phyloP scores from a whole-genome alignment of 2,888 invertebrate species.

The Crepidodera aurea region DNA sequence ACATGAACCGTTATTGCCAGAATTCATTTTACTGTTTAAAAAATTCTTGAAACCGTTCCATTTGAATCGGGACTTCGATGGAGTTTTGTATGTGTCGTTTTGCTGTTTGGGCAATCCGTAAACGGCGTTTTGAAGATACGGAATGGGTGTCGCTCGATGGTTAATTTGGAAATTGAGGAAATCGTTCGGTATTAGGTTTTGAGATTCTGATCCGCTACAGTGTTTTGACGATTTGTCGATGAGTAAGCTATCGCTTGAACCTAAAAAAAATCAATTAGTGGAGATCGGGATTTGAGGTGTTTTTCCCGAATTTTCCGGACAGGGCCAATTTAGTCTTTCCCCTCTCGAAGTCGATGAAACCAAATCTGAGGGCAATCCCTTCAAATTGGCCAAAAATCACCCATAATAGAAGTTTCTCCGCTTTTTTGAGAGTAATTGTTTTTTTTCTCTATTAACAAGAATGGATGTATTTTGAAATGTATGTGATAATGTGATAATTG shows the following conservation, averaged over 20 bases:
- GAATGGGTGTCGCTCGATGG: constrained; percentile 69
- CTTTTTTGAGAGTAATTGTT: no score
- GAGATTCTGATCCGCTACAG: constrained; percentile 61
- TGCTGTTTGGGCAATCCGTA: constrained; percentile 62
- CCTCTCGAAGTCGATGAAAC: no score
- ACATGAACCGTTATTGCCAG: constrained; percentile 42
- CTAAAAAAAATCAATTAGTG: constrained; percentile 30
- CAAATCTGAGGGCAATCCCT: no score
- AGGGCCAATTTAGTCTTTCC: no score
- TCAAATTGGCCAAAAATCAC: no score
- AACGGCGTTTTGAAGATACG: constrained; percentile 79
- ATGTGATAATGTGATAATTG: no score
- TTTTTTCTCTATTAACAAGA: no score
- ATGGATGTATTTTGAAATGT: no score
- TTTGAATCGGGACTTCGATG: constrained; percentile 55
- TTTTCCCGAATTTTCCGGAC: no score
- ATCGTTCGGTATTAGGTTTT: constrained; percentile 64
- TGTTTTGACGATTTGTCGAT: constrained; percentile 74
- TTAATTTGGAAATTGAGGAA: constrained; percentile 60
- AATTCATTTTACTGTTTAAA: constrained; percentile 54
- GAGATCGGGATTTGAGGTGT: no score
- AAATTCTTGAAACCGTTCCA: constrained; percentile 65
- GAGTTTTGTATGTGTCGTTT: constrained; percentile 49
- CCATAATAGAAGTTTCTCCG: no score
- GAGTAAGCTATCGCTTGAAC: constrained; percentile 67